phyloP scores from a whole-genome alignment of 2,113 vertebrate species.

The Morphnarchus princeps region DNA sequence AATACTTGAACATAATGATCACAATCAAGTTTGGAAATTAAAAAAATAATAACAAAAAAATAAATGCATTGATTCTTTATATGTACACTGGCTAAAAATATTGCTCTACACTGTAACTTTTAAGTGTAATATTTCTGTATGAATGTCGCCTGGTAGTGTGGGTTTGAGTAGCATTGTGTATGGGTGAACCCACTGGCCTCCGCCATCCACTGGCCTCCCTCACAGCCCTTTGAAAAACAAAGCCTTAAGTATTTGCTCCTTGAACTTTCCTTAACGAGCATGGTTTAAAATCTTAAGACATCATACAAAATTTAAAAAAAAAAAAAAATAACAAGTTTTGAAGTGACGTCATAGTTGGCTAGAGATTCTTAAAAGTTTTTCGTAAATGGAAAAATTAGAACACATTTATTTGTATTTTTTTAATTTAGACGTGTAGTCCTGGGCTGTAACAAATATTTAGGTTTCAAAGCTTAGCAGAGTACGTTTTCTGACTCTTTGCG shows the following conservation, averaged over 20 bases:
- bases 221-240: constrained; percentile 84
- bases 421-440: constrained; percentile 84
- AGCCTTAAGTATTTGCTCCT: constrained; percentile 98
- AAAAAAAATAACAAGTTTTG: constrained; percentile 63
- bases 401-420: constrained; percentile 85
- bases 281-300: constrained; percentile 77
- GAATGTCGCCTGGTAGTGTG: constrained; percentile 82
- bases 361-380: constrained; percentile 82
- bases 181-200: constrained; percentile 80
- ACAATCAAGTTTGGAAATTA: constrained; percentile 89
- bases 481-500: constrained; percentile 50
- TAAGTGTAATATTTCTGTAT: constrained; percentile 86
- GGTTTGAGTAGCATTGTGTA: constrained; percentile 78
- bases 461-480: constrained; percentile 82
- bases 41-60: constrained; percentile 70
- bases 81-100: constrained; percentile 96
- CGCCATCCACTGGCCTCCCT: constrained; percentile 80
- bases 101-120: constrained; percentile 97
- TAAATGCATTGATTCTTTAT: constrained; percentile 84
- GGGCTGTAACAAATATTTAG: constrained; percentile 78
- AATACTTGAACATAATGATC: constrained; percentile 87
- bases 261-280: constrained; percentile 86
- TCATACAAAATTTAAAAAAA: constrained; percentile 32
- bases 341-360: constrained; percentile 79
- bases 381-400: constrained; percentile 78